Conservation (phyloP, 1,140 invertebrate genomes). For the Drosophila orena region DNA sequence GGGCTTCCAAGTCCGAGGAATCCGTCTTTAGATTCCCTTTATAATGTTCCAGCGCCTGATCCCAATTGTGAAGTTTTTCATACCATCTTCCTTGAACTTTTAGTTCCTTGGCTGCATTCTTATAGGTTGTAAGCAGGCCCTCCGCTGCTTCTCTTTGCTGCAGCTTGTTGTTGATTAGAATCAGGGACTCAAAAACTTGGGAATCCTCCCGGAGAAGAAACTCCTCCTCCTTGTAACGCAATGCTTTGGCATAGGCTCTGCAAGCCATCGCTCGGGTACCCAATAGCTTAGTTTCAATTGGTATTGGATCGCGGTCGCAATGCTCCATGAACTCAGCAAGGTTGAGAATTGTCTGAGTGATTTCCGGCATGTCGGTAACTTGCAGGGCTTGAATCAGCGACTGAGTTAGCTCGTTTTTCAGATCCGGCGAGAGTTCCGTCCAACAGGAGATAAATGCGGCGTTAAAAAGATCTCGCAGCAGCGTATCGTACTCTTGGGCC, state of each 20-base stretch:
- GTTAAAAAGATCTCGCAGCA: constrained; percentile 98
- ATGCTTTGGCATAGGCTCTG: constrained; percentile 96
- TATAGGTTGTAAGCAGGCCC: constrained; percentile 95
- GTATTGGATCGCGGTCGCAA: constrained; percentile 97
- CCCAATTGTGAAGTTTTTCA: constrained; percentile 99
- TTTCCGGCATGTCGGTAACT: constrained; percentile 97
- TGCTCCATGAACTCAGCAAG: constrained; percentile 99
- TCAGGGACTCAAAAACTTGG: constrained; percentile 95
- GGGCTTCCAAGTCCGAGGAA: constrained; percentile 91
- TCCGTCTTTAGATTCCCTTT: constrained; percentile 88
- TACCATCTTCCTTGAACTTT: constrained; percentile 98
- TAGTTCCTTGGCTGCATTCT: constrained; percentile 87
- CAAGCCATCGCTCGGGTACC: constrained; percentile 94
- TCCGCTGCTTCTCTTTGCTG: constrained; percentile 99
- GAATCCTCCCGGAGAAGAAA: constrained; percentile 89
- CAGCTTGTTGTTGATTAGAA: constrained; percentile 99
- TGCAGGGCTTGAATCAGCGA: constrained; percentile 95
- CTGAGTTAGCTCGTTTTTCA: constrained; percentile 94
- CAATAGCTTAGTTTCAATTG: constrained; percentile 93
- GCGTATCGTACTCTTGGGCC: constrained; percentile 96
- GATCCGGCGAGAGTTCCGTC: constrained; percentile 94
- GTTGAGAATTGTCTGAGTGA: constrained; percentile 98
- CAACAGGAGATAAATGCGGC: constrained; percentile 99
- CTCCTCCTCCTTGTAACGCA: constrained; percentile 99
- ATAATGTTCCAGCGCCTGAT: constrained; percentile 96